A percentile compares a stretch with the other conserved stretches of the same genome.
Conservation (phyloP, 2,888 invertebrate species). For the Heliconius aoede region DNA sequence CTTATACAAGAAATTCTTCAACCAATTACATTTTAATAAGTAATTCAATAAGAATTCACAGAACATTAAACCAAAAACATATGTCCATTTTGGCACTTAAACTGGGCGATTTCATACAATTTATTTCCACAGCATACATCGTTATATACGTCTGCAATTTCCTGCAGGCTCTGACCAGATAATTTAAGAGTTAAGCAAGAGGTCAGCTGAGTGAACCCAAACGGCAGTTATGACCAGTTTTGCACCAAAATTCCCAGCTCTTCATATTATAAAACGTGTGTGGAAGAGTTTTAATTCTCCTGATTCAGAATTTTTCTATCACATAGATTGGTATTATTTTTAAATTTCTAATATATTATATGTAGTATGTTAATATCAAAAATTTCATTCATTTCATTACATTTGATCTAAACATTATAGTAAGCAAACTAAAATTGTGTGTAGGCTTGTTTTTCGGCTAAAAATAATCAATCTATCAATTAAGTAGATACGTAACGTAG, state of each 20-base stretch:
- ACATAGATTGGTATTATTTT: neutral
- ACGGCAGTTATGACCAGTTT: constrained; percentile 28
- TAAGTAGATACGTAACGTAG: neutral
- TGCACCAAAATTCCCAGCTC: constrained; percentile 5
- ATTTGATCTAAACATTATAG: neutral
- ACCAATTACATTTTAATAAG: neutral
- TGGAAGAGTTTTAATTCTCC: neutral
- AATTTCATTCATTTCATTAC: no score
- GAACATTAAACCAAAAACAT: constrained; percentile 4
- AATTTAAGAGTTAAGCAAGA: constrained; percentile 36
- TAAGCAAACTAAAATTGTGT: neutral
- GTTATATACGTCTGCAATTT: constrained; percentile 41
- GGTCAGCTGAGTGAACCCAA: constrained; percentile 39
- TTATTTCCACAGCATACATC: constrained; percentile 32
- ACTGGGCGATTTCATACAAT: constrained; percentile 28
- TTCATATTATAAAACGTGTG: constrained; percentile 12
- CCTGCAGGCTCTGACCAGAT: constrained; percentile 39
- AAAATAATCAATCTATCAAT: neutral
- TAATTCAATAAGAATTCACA: neutral
- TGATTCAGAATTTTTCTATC: neutral
- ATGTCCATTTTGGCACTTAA: constrained; percentile 24
- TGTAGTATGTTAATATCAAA: no score
- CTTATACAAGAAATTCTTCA: neutral
- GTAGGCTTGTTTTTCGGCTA: neutral
- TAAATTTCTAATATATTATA: no score